Percentiles rank a stretch among this genome's conserved stretches.
Evolutionary conservation across 2,113 vertebrate genomes (phyloP).

Genomic region (Glaucomys volans): DNA sequence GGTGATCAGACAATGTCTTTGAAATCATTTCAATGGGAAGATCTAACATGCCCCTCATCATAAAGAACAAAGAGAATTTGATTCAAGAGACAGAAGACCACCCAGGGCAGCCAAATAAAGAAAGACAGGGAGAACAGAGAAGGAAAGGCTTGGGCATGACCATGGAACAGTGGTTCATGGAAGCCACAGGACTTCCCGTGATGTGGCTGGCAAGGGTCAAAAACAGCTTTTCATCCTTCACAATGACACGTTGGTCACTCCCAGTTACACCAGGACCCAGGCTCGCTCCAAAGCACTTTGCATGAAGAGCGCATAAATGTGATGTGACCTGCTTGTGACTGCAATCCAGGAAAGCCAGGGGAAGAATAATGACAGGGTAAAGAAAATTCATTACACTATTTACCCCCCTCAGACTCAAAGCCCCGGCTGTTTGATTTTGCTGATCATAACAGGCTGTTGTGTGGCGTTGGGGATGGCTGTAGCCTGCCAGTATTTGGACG

Average conservation of each 20-base stretch:
- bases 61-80: slow-evolving; percentile 44
- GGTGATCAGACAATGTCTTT: slow-evolving; percentile 13
- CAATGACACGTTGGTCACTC: neutral
- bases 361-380: neutral
- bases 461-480: slow-evolving; percentile 72
- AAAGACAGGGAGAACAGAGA: slow-evolving; percentile 15
- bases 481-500: slow-evolving; percentile 81
- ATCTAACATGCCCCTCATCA: neutral
- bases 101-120: neutral
- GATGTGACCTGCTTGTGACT: neutral
- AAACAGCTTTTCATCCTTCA: neutral
- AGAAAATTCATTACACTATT: slow-evolving; percentile 52
- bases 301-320: neutral
- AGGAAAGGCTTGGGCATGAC: neutral
- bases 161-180: neutral
- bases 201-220: neutral
- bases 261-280: neutral
- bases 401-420: neutral
- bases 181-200: neutral
- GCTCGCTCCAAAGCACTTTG: slow-evolving; percentile 33
- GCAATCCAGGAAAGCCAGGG: neutral
- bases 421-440: slow-evolving; percentile 67
- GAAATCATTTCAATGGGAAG: neutral
- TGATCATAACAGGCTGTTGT: slow-evolving; percentile 82
- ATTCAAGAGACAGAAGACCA: slow-evolving; percentile 43